Evolutionary conservation across 2,113 vertebrate species (phyloP), one percentile per base, ranked within the genome.

Genomic region (Acrocephalus kingi): DNA sequence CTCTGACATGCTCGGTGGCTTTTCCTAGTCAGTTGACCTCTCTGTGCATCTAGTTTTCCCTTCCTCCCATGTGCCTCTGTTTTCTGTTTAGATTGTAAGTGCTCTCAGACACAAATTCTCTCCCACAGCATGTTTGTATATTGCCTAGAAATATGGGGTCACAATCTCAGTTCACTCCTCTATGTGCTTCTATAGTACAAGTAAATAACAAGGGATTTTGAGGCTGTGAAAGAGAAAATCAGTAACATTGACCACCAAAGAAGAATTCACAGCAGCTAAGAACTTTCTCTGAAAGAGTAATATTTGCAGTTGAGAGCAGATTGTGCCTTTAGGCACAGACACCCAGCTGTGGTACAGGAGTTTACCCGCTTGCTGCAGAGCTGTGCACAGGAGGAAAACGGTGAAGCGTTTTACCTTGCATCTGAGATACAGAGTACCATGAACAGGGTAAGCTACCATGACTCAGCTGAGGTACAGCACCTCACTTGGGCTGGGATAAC

Each of bases 131-230:
- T 73, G 83, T 93, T 91, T 94, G 33, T 86, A 12, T 88, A 83
- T 90, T 90, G 79, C 92, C 79, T 81, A 67, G 92, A 95, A 90
- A 90, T 90, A 88, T 2, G 35, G 61, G 88, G 85, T 94, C 92
- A 77, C 68, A 45, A 17, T 93, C 83, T 74, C 59, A 51, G 85
- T 71, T 90, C 59, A 35, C 37, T 66, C 31, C 22, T 81, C 56
- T 93, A 37, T 0, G 31, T 95, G 74, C 45, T 96, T 43, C 49
- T 83, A 13, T 61, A 82, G 75, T 78, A 78, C 56, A 84, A 95
- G 48, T 94, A 87, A 77, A 84, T 67, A 91, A 63, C 48, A 82
- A 75, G 41, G 41, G 52, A 72, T 72, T 91, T 81, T 68, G 90
- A 87, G 79, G 68, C n/a, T 80, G 75, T 83, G 83, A 68, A 75